Evolutionary conservation across 2,797 vertebrate genomes (phyloP), one percentile per base, ranked within the genome.

Genomic region (Aeoliscus strigatus): DNA sequence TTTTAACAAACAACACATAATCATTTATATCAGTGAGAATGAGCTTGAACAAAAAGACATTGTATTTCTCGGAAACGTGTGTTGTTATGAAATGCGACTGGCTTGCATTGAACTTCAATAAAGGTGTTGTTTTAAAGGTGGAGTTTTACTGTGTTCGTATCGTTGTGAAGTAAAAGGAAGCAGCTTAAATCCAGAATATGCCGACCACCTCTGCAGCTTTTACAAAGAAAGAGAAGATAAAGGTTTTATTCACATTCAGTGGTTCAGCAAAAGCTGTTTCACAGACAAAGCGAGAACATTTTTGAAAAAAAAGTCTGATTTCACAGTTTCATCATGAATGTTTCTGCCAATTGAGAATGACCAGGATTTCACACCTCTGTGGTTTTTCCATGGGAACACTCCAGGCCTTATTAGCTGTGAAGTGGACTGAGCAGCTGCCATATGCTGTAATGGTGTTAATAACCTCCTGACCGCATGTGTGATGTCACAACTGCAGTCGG

Each of bases 31-130:
- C 8, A 40, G 31, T 36, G 32, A 42, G 14, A 33, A 44, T 43
- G 27, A 2, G 8, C 25, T 34, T 43, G 31, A 49, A 32, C 38
- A 56, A 48, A 56, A 54, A 34, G 44, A 35, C n/a, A 7, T 43
- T 35, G 1, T 45, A 38, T 52, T 67, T 71, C 66, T 70, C 40
- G 72, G 70, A 46, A 72, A 12, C 49, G 39, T 62, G 37, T 78
- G 71, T 79, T 82, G 80, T 82, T 59, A 81, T 85, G 62, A 81
- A 69, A 73, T 84, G 87, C 75, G 66, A 87, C 86, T 80, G 79
- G 85, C 50, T 87, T 88, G 84, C 82, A 75, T 73, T 16, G 76
- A 74, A 78, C 72, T 72, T 67, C 77, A 83, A 67, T 82, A 84
- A 80, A 80, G 37, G 44, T 51, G 41, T 39, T 39, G 50, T 48